Base-by-base conservation (phyloP, 2,797 vertebrate genomes). In the Clarias fuscus region DNA sequence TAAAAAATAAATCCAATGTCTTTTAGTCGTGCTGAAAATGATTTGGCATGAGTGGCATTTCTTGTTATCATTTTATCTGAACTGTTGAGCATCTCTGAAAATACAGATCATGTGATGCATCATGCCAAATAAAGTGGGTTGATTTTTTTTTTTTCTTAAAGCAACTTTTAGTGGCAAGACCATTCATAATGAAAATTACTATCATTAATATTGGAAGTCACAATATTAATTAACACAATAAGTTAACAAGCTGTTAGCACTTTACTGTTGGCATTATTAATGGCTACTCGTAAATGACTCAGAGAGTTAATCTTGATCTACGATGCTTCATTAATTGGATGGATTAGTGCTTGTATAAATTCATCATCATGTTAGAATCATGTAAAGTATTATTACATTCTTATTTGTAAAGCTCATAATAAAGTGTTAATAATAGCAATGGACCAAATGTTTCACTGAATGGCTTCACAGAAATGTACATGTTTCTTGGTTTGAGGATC, bases 241-340 rank as follows among this genome's bases (percentile, higher is more conserved):
- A 30, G 8, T 67, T 67, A 43, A 65, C 37, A 64, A 81, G 62
- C 48, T 53, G 62, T 65, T 67, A 53, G 62, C 62, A 67, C 40
- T 65, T 64, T n/a, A 80, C 22, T n/a, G 27, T 20, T 65, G 62
- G 53, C 40, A 65, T 48, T 81, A 81, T 65, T 67, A 65, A 81
- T 67, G 61, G 3, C 24, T 82, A 65, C 62, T 65, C 61, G 8
- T 27, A 48, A 18, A 64, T 59, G 56, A 14, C 73, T 76, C 30
- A 33, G 56, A 18, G 78, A 27, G 8, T 65, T 81, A 81, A 81
- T 65, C 15, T 48, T 81, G 65, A 81, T 81, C 15, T 67, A 27
- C 20, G 11, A 30, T 1, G 17, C 43, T 56, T 30, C 43, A 53
- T 82, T 53, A 53, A 15, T 27, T 48, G 40, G 48, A 65, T 48